These are phyloP conservation scores for Oscheius myriophilus DNA, from an alignment of 2,888 invertebrate species.

Conservation along the genomic window DNA sequence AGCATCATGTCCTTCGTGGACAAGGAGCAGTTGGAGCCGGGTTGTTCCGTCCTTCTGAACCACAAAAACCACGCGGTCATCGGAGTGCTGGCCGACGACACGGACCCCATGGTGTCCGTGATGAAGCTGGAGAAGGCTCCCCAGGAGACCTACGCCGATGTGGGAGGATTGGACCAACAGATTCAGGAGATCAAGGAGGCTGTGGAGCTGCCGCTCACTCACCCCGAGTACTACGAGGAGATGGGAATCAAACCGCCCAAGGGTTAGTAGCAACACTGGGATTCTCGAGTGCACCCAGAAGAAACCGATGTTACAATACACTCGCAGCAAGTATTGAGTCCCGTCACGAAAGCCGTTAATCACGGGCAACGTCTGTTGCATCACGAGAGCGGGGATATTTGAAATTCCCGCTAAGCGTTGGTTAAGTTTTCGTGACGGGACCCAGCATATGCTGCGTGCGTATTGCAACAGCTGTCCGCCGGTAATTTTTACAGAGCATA, in stretches of 20 bases:
- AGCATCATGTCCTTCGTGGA: constrained; percentile 98
- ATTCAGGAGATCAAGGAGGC: constrained; percentile 98
- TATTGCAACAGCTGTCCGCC: too few species aligned
- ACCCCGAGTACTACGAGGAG: constrained; percentile 99
- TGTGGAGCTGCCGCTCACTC: constrained; percentile 95
- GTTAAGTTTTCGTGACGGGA: too few species aligned
- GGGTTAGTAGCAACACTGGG: constrained; percentile 74
- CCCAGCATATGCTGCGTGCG: too few species aligned
- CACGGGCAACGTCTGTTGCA: too few species aligned
- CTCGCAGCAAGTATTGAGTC: too few species aligned
- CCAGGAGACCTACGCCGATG: constrained; percentile 78
- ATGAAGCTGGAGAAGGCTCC: constrained; percentile 99
- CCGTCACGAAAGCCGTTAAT: too few species aligned
- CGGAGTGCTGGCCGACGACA: constrained; percentile 96
- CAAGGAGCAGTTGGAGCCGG: constrained; percentile 97
- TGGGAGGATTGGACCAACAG: constrained; percentile 79
- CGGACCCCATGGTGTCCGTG: constrained; percentile 99
- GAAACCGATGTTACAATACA: too few species aligned
- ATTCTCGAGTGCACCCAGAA: too few species aligned
- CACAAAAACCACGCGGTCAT: constrained; percentile 99
- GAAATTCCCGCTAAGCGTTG: too few species aligned
- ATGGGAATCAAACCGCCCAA: constrained; percentile 99
- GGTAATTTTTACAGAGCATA: too few species aligned
- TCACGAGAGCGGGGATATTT: too few species aligned
- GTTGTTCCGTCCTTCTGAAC: constrained; percentile 95